Base-by-base conservation (phyloP, 2,113 vertebrate species). In the Herpailurus yagouaroundi region DNA sequence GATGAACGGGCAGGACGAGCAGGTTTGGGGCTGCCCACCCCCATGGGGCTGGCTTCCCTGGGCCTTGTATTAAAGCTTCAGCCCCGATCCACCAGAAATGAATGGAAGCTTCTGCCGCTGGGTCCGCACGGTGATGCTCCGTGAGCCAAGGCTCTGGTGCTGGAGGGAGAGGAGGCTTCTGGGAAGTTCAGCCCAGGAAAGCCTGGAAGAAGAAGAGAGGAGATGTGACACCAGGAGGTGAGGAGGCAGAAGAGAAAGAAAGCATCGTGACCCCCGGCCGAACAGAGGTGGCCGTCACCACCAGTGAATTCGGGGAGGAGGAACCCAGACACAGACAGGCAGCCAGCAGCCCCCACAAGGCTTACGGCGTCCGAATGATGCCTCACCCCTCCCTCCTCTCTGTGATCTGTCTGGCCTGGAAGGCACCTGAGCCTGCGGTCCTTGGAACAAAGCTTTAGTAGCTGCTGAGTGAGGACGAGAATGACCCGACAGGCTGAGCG, bases 201-300 rank as follows among this genome's bases (percentile, higher is more conserved):
- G 25, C 55, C 29, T 8, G 25, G 10, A n/a, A 27, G 23, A 36
- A 60, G 14, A 8, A 16, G 71, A 41, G 29, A 33, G 29, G 8
- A 60, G 57, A 60, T 4, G 55, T 5, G 18, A 55, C 55, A 6
- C 55, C 16, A 55, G 41, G 36, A 25, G 7, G 27, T 5, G 52
- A 36, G 19, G 10, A 69, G 33, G 14, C n/a, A 41, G 64, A 69
- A 57, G 36, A 7, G 8, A 41, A 71, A 36, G 3, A 41, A 71
- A 36, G 3, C 1, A 2, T 12, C 12, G 10, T 36, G 55, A 36
- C 55, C 33, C 0, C 7, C 15, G 69, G 7, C 8, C 1, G 14
- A 15, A 25, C 11, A 50, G 18, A 73, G 18, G 13, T 23, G 14
- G 38, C 29, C n/a, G 0, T 74, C 31, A 19, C 23, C 15, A 1